Base-by-base conservation (phyloP, 1,140 invertebrate genomes). In the Sesamia nonagrioides region DNA sequence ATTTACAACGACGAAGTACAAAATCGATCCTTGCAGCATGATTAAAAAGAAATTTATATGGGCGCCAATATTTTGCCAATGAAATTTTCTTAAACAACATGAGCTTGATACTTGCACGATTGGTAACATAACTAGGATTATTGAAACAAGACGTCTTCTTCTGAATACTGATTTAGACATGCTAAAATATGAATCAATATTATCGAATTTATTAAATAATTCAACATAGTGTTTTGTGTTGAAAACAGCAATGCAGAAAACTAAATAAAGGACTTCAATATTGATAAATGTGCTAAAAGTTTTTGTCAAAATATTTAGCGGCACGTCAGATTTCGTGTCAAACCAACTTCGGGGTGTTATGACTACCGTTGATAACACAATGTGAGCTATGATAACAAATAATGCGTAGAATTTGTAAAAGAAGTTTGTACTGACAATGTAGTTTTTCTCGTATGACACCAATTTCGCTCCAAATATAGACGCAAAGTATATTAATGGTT, bases 241-340 rank as follows among this genome's bases (percentile, higher is more conserved):
- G 9, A 73, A 72, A 40, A 91, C 86, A 15, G 86, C 80, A 13
- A 78, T 77, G 13, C 86, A 78, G 45, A 90, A 86, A 50, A 89
- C 74, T 11, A 77, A 80, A 78, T 88, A 88, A n/a, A 86, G 68
- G 4, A 86, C 83, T 86, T 91, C 90, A 13, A 83, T 66, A 50
- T 76, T 85, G 75, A 84, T 82, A 11, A 86, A 48, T n/a, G 84
- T 48, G 1, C 84, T 83, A 40, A 84, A 89, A 13, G 77, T 76
- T 84, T 87, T 91, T 8, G 88, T 84, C 56, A 92, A 69, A 68
- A 89, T 85, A 45, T 88, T 89, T 6, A 93, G 72, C 5, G 91
- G 91, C 33, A 88, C 40, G 58, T 93, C 89, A 9, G 82, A 56
- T 40, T 71, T 79, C 1, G 84, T 88, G 50, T 85, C 81, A 17